A percentile compares a stretch with the other conserved stretches of the same genome.
phyloP scores from a whole-genome alignment of 2,888 invertebrate genomes.

The Chalcosyrphus nemorum region DNA sequence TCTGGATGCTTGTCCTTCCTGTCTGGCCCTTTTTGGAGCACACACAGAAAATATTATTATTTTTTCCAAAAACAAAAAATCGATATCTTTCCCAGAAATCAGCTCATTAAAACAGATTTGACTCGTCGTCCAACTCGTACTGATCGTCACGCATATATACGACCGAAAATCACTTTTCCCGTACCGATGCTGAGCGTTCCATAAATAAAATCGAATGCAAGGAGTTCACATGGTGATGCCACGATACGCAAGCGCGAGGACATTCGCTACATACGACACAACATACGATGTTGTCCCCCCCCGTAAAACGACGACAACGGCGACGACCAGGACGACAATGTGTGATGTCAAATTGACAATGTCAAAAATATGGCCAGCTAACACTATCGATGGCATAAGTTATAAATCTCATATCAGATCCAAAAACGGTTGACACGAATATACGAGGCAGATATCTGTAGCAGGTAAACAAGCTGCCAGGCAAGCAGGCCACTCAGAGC shows the following conservation, averaged over 20 bases:
- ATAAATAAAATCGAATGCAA: slow-evolving; percentile 72
- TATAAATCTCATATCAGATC: slow-evolving; percentile 75
- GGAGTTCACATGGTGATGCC: slow-evolving; percentile 56
- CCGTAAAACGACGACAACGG: too few relatives aligned
- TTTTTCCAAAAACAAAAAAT: slow-evolving; percentile 58
- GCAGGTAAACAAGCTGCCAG: slow-evolving; percentile 69
- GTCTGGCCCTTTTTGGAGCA: slow-evolving; percentile 20
- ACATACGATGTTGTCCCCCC: neutral
- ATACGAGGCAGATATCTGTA: slow-evolving; percentile 72
- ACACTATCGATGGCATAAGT: slow-evolving; percentile 75
- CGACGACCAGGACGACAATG: slow-evolving; percentile 71
- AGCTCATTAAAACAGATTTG: slow-evolving; percentile 76
- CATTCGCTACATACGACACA: slow-evolving; percentile 15
- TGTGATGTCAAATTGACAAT: slow-evolving; percentile 75
- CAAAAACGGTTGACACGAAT: slow-evolving; percentile 72
- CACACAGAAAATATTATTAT: slow-evolving; percentile 69
- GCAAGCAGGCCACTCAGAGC: slow-evolving; percentile 53
- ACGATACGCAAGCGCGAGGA: slow-evolving; percentile 54
- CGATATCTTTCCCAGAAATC: slow-evolving; percentile 75
- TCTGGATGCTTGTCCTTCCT: slow-evolving; percentile 30
- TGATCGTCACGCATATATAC: slow-evolving; percentile 72
- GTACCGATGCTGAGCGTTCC: slow-evolving; percentile 60
- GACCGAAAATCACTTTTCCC: slow-evolving; percentile 58
- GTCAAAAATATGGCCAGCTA: slow-evolving; percentile 75
- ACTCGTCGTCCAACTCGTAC: slow-evolving; percentile 71